Percentiles rank a stretch among this genome's conserved stretches.
Evolutionary conservation across 2,797 vertebrate species (phyloP).

Genomic region (Chelon auratus): DNA sequence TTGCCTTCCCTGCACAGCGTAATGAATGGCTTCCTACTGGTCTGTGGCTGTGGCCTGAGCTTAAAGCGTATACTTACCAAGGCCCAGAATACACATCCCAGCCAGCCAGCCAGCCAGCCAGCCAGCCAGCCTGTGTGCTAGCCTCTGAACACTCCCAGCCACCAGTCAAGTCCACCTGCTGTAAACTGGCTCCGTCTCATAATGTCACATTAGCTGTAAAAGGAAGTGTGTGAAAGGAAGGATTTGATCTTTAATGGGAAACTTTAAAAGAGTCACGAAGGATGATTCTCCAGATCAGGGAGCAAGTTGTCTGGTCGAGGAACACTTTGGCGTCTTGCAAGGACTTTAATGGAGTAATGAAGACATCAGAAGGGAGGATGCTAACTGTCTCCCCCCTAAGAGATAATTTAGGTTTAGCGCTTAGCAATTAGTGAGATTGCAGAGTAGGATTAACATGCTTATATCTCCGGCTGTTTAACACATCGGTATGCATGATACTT

Average conservation of each 20-base stretch:
- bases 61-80: slow-evolving; percentile 86
- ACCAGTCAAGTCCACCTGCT: slow-evolving; percentile 74
- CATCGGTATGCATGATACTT: neutral
- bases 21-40: slow-evolving; percentile 88
- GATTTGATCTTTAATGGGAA: slow-evolving; percentile 27
- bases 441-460: slow-evolving; percentile 4
- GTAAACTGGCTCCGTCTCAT: slow-evolving; percentile 53
- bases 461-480: neutral
- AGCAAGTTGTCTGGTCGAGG: slow-evolving; percentile 5
- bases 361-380: slow-evolving; percentile 6
- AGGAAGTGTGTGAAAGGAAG: slow-evolving; percentile 21
- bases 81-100: slow-evolving; percentile 79
- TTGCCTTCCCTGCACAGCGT: slow-evolving; percentile 80
- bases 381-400: neutral
- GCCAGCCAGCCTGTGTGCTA: slow-evolving; percentile 65
- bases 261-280: slow-evolving; percentile 17
- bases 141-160: slow-evolving; percentile 73
- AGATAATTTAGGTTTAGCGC: neutral
- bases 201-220: slow-evolving; percentile 52
- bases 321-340: neutral
- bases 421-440: neutral
- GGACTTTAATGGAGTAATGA: neutral
- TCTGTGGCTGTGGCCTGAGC: slow-evolving; percentile 80
- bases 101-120: slow-evolving; percentile 58
- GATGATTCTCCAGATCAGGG: neutral